Evolutionary conservation across 1,140 invertebrate genomes (phyloP), one percentile per base, ranked within the genome.

Genomic region (Drosophila repleta): DNA sequence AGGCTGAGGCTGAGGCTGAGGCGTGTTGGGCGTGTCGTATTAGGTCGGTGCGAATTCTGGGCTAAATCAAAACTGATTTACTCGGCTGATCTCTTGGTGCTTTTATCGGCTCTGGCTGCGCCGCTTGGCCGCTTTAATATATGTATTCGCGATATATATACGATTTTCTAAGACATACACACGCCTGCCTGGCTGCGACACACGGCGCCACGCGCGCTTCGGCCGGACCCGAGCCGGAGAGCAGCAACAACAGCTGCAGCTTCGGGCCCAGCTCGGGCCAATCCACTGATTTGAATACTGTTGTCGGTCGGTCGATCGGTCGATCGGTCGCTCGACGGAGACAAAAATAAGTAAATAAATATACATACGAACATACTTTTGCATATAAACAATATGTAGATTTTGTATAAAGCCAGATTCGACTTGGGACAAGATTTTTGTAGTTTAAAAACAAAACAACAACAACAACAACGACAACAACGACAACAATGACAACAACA

Each of bases 11-110:
- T 29, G 6, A 32, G 45, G 8, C 13, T 32, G 20, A 17, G 7
- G n/a, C 24, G 18, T 8, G 24, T 52, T 41, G 21, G 21, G 24
- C 32, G 41, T 21, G 21, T 4, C 29, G 41, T 29, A 41, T 51
- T 66, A 76, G 56, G 24, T 61, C 57, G 29, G 18, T 76, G 81
- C 75, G 72, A 81, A 74, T 90, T 90, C 82, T 90, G 64, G n/a
- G 26, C 41, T 67, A 58, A 71, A 79, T 48, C 68, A 74, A 88
- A 69, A 90, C 87, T 90, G 87, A 90, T 83, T 89, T 87, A 83
- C 76, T 75, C 87, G 55, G 58, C 61, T 37, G 82, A 79, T 80
- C 70, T 83, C 69, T 70, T 77, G 68, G 79, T 49, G 87, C 82
- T 90, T 90, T 88, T 90, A 90, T 90, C 70, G 79, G 70, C 53